These are phyloP conservation scores for Rhabdomys pumilio DNA, from an alignment of 2,797 vertebrate species.

Conservation along the genomic window DNA sequence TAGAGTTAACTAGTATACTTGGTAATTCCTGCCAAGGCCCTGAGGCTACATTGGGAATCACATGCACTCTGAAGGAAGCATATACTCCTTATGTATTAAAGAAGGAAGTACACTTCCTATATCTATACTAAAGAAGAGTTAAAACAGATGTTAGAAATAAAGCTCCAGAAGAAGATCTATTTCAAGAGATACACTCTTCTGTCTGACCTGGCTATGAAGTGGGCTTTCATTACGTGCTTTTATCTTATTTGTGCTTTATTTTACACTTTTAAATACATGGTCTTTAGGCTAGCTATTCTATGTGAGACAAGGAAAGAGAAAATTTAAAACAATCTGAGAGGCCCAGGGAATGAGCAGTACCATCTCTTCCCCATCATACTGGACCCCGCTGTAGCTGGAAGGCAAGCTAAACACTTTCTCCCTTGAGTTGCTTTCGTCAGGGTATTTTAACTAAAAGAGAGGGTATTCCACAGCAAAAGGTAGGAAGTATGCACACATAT, in stretches of 20 bases:
- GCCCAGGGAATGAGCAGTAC: not conserved
- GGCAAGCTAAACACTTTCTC: not conserved
- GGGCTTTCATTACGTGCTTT: not conserved
- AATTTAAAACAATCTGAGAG: not conserved
- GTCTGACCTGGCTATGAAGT: not conserved
- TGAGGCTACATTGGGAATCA: not conserved
- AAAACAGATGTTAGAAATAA: not conserved
- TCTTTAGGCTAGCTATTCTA: not conserved
- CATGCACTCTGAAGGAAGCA: not conserved
- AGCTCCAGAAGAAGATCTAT: not conserved
- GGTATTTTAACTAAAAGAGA: not conserved
- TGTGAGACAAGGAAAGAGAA: slow-evolving; percentile 1
- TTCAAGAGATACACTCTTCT: not conserved
- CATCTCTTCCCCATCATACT: not conserved
- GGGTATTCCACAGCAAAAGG: not conserved
- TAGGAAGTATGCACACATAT: not conserved
- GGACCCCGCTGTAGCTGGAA: not conserved
- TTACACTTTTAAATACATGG: not conserved
- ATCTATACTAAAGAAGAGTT: not conserved
- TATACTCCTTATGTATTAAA: too few species aligned
- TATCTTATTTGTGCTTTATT: not conserved
- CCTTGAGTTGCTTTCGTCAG: not conserved
- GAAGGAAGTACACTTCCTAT: not conserved
- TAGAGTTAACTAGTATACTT: not conserved
- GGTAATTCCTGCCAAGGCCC: not conserved